A percentile compares a stretch with the other conserved stretches of the same genome.
These are phyloP conservation scores for Drosophila prostipennis DNA, from an alignment of 2,888 invertebrate genomes.

Conservation along the genomic window DNA sequence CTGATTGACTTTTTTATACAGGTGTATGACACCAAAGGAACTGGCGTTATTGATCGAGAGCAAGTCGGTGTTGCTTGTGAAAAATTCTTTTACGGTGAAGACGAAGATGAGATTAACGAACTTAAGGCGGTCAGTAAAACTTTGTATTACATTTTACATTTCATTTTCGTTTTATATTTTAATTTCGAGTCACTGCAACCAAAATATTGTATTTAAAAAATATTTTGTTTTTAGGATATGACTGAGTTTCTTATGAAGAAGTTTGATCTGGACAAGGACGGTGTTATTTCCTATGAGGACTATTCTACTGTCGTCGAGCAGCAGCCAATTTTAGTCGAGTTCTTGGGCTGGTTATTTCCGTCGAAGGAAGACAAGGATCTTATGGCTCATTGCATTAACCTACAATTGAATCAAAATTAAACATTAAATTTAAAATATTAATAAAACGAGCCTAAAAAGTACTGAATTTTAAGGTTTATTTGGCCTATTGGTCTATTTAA, in stretches of 20 bases:
- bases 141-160: not conserved
- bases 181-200: too few species aligned
- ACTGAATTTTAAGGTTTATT: not conserved
- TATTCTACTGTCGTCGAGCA: constrained; percentile 86
- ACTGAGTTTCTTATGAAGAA: constrained; percentile 89
- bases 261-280: constrained; percentile 91
- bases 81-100: constrained; percentile 85
- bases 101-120: constrained; percentile 91
- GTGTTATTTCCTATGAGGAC: constrained; percentile 87
- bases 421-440: not conserved
- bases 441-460: too few species aligned
- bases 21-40: constrained; percentile 88
- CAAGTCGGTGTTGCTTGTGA: constrained; percentile 86
- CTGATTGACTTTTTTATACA: constrained; percentile 20
- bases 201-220: not conserved
- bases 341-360: constrained; percentile 91
- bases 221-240: constrained; percentile 86
- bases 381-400: constrained; percentile 35
- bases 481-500: too few species aligned
- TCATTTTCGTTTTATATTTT: too few species aligned
- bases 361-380: constrained; percentile 5
- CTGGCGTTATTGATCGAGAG: constrained; percentile 88
- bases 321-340: constrained; percentile 89
- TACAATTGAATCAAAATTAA: not conserved
- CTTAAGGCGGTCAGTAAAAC: constrained; percentile 67